phyloP scores from a whole-genome alignment of 2,888 invertebrate genomes.

The Cristatella mucedo region DNA sequence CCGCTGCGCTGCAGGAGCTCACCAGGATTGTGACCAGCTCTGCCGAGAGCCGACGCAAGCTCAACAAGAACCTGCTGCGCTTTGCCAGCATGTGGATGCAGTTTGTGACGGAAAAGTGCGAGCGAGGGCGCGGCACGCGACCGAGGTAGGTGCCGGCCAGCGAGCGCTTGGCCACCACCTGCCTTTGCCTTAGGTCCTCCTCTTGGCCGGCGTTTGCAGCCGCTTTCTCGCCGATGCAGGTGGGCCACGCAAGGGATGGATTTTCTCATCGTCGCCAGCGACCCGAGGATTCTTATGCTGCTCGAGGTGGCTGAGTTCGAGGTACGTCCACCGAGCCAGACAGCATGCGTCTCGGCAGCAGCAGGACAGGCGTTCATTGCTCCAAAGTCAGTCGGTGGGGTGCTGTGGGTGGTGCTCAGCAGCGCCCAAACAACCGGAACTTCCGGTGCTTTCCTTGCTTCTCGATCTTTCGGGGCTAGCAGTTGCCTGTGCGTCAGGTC shows the following conservation, averaged over 20 bases:
- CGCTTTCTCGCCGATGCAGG: conserved; percentile 34
- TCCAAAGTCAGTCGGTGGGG: too few relatives aligned
- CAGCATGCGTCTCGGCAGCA: too few relatives aligned
- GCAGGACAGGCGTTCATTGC: too few relatives aligned
- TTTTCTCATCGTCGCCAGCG: conserved; percentile 66
- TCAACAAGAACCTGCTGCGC: conserved; percentile 49
- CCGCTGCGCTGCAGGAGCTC: conserved; percentile 15
- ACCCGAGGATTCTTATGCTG: conserved; percentile 62
- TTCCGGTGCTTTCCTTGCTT: too few relatives aligned
- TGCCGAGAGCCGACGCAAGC: conserved; percentile 17
- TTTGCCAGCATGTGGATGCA: conserved; percentile 74
- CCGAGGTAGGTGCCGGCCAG: conserved; percentile 22
- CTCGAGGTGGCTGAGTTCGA: conserved; percentile 63
- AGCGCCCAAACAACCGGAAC: too few relatives aligned
- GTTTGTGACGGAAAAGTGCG: conserved; percentile 68
- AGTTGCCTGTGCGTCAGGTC: too few relatives aligned
- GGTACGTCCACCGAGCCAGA: too few relatives aligned
- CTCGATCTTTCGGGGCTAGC: too few relatives aligned
- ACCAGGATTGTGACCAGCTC: not conserved
- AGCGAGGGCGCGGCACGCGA: conserved; percentile 43
- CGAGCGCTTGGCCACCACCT: not conserved
- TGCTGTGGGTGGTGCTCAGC: too few relatives aligned
- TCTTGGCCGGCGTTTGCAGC: not conserved
- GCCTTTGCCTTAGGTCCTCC: not conserved
- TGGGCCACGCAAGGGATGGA: conserved; percentile 80